Base-by-base conservation (phyloP, 2,888 invertebrate genomes). In the Schrankia costaestrigalis region DNA sequence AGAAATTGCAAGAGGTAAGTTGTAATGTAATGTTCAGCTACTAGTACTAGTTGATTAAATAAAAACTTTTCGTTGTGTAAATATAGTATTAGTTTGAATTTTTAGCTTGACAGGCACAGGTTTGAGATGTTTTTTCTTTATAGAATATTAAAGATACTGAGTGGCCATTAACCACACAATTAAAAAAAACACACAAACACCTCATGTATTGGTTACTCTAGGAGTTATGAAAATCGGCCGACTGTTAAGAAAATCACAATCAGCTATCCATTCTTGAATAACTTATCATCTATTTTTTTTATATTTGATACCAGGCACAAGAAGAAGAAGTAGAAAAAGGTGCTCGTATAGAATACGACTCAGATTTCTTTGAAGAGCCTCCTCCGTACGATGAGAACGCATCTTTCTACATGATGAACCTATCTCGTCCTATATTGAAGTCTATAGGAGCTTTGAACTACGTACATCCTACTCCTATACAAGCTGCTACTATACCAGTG, bases 381-480 rank as follows among this genome's bases (percentile, higher is more conserved):
- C 90, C 91, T 1, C 87, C 86, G 1, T 89, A 89, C 14, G 92
- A 93, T 42, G 91, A 92, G 31, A 88, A 91, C 40, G 91, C 90
- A 1, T 92, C 94, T 0, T 96, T 96, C 74, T 95, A 97, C 72
- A 96, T 97, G 87, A 97, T 99, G 97, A 98, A 98, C 79, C 86
- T 99, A 12, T 98, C 98, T 0, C 89, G 98, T 39, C 98, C 98
- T 0, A 80, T 99, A 15, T 89, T 99, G 67, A 97, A 98, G 74
- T 95, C 98, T 0, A 93, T 99, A 23, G 93, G 93, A 1, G 90
- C 93, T 1, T 90, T 98, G 78, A 96, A 96, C 55, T 99, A 95
- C 78, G 92, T 94, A 3, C 95, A 96, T 69, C 99, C 99, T 0
- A 99, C 99, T 0, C 98, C 98, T 0, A 98, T 99, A 63, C 99